Percentiles rank a stretch among this genome's conserved stretches.
Conservation (phyloP, 2,113 vertebrate species). For the Marmota monax region DNA sequence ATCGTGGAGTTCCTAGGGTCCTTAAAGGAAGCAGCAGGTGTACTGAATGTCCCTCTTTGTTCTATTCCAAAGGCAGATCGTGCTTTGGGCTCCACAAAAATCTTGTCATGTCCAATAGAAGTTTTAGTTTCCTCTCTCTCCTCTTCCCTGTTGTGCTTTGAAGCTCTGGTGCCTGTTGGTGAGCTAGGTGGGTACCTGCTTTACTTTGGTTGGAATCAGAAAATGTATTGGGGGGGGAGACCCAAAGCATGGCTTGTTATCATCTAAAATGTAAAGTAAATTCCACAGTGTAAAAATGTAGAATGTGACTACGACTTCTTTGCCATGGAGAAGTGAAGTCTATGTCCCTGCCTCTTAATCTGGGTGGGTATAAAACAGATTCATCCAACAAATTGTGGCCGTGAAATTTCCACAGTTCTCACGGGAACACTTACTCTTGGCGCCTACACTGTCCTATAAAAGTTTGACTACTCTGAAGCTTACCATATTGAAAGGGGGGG, state of each 20-base stretch:
- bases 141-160: neutral
- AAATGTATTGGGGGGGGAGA: neutral
- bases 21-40: neutral
- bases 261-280: slow-evolving; percentile 31
- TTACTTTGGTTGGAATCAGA: neutral
- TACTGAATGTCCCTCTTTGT: slow-evolving; percentile 35
- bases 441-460: rapidly evolving
- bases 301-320: neutral
- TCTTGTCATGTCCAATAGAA: neutral
- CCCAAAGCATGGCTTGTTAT: neutral
- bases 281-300: neutral
- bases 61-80: neutral
- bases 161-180: neutral
- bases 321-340: neutral
- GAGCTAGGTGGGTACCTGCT: neutral
- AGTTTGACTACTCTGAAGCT: neutral
- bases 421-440: neutral
- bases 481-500: neutral
- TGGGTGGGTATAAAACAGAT: neutral
- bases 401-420: neutral
- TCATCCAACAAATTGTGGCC: neutral
- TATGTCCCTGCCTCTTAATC: neutral
- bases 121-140: neutral
- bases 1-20: neutral
- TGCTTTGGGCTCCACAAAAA: slow-evolving; percentile 29